Evolutionary conservation across 2,888 invertebrate species (phyloP).

Genomic region (Acleris emargana): DNA sequence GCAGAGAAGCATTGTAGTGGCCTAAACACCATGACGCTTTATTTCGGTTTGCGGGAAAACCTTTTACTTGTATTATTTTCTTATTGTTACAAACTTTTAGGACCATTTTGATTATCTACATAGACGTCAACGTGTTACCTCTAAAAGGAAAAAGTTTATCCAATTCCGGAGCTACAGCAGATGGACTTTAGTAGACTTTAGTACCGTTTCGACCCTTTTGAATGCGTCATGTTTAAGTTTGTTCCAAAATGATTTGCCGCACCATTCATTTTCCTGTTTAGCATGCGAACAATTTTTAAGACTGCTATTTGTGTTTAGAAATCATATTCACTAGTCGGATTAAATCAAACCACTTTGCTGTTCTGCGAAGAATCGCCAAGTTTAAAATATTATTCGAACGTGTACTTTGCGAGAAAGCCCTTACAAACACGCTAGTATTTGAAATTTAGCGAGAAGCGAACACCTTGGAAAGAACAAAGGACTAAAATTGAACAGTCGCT

Average conservation of each 20-base stretch:
- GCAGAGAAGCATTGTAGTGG: too few relatives aligned
- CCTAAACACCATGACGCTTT: not conserved
- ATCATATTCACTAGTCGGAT: too few relatives aligned
- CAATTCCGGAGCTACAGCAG: conserved; percentile 26
- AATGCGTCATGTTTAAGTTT: conserved; percentile 19
- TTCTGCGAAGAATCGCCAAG: too few relatives aligned
- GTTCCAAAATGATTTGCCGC: not conserved
- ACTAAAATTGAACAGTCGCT: not conserved
- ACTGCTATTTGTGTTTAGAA: too few relatives aligned
- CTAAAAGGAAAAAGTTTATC: conserved; percentile 23
- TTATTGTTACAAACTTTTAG: conserved; percentile 14
- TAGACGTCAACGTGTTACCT: conserved; percentile 22
- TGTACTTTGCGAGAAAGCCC: too few relatives aligned
- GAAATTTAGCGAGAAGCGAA: too few relatives aligned
- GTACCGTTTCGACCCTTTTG: conserved; percentile 7
- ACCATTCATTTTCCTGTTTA: conserved; percentile 1
- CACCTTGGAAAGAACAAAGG: too few relatives aligned
- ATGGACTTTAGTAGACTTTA: conserved; percentile 14
- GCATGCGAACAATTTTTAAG: not conserved
- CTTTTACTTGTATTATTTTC: not conserved
- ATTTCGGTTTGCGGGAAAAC: not conserved
- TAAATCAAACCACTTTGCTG: too few relatives aligned
- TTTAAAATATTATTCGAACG: too few relatives aligned
- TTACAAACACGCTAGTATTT: too few relatives aligned
- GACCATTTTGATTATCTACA: conserved; percentile 7